Evolutionary conservation across 2,113 vertebrate genomes (phyloP), one percentile per base, ranked within the genome.

Genomic region (Oncorhynchus kisutch): DNA sequence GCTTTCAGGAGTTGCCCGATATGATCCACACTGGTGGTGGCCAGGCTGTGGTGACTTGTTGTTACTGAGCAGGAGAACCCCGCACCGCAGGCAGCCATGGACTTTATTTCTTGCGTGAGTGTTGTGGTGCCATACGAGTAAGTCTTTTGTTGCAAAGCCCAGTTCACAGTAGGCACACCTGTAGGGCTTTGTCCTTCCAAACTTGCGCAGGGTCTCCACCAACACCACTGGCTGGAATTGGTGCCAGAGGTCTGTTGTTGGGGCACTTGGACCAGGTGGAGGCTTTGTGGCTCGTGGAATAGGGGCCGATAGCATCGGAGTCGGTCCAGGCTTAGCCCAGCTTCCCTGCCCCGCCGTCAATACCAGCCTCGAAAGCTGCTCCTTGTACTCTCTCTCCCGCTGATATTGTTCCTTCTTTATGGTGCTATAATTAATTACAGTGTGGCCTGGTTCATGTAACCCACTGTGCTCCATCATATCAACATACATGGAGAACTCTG

Each of bases 161-260:
- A 85, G 83, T 1, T 80, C 87, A 77, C 92, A 93, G 78, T 83
- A 86, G 31, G 77, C 85, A 54, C 92, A 93, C 20, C 51, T 45
- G 34, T 86, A 92, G 22, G 81, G 77, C 57, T 74, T 82, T 29
- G 48, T 78, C 51, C 65, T 81, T 60, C 31, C 81, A 66, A 83
- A 89, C 22, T 2, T 72, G 20, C 68, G 72, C 24, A 62, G 27
- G 0, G 84, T 85, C 79, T 74, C 18, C 18, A 92, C 0, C 34
- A 89, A 14, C 49, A 93, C 92, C 14, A 91, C 88, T 6, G 92
- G 92, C 78, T 91, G 92, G 79, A 90, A 92, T 64, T 89, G 60
- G 13, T 81, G 87, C 88, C 89, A 91, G 8, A 93, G 87, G 77
- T 93, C 90, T n/a, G 88, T 89, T 1, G 89, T 91, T 5, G 89